Evolutionary conservation across 2,113 vertebrate genomes (phyloP), one percentile per base, ranked within the genome.

Genomic region (Gavialis gangeticus): DNA sequence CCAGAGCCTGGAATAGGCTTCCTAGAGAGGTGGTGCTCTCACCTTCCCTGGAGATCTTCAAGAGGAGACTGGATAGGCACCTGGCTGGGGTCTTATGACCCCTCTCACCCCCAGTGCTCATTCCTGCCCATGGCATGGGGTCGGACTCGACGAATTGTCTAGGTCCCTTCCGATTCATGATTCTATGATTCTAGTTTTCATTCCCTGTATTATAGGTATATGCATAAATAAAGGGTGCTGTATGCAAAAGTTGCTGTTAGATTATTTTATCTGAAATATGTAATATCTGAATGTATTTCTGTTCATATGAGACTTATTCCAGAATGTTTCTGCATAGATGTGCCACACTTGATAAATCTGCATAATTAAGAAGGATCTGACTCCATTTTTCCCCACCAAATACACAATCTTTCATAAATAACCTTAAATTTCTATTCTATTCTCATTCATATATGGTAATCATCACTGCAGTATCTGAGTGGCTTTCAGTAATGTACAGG

Each of bases 301-400:
- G 14, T 54, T 78, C n/a, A 66, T 13, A 46, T 46, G 46, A 75
- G 54, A 30, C 5, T 46, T 46, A 55, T 57, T 58, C 73, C 13
- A 55, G 55, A 21, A 19, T 75, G 27, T 54, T 57, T 82, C n/a
- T 85, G 57, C 79, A 79, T 27, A 83, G 24, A 16, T 82, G 67
- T 71, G n/a, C 27, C 46, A 30, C 56, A 66, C 7, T 13, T 58
- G 25, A 64, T 64, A 64, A 64, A 5, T 64, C 27, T 64, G 63
- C 14, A 64, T 64, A 27, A 12, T 64, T 64, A 64, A 64, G 63
- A 64, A 28, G 28, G 25, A 75, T 3, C 78, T 18, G 5, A 75
- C 14, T 5, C 55, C 75, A 79, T 62, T 82, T 67, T 24, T 21
- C 0, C 0, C 4, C 10, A 37, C 3, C 16, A 3, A 0, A 34